Conservation (phyloP, 2,888 invertebrate genomes). For the Nipponacmea schrenckii region DNA sequence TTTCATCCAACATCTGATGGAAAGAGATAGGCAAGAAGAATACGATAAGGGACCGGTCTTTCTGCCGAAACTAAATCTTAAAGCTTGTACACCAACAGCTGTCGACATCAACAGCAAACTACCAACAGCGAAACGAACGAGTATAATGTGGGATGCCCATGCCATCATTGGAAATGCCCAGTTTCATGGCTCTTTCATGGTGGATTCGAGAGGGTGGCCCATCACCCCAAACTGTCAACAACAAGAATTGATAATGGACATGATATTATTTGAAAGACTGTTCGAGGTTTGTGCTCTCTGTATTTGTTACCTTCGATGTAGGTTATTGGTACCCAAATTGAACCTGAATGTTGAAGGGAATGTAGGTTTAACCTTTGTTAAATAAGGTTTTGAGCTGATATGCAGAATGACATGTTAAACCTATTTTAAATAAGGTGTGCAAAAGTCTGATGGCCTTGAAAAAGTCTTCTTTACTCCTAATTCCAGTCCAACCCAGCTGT, state of each 20-base stretch:
- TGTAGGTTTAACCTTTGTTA: too few relatives aligned
- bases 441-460: too few relatives aligned
- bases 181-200: constrained; percentile 51
- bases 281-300: background rate
- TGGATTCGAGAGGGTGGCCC: constrained; percentile 60
- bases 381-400: too few relatives aligned
- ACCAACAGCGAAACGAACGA: constrained; percentile 40
- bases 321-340: too few relatives aligned
- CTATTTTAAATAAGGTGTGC: too few relatives aligned
- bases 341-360: too few relatives aligned
- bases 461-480: too few relatives aligned
- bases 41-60: constrained; percentile 22
- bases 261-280: background rate
- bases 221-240: constrained; percentile 16
- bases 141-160: constrained; percentile 51
- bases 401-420: too few relatives aligned
- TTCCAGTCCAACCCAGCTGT: too few relatives aligned
- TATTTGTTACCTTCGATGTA: too few relatives aligned
- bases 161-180: constrained; percentile 58
- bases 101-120: constrained; percentile 52
- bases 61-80: constrained; percentile 45
- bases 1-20: constrained; percentile 47
- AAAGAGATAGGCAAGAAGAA: constrained; percentile 33
- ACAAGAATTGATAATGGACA: background rate
- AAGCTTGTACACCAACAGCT: constrained; percentile 47